These are phyloP conservation scores for Desoria tigrina DNA, from an alignment of 2,888 invertebrate genomes.

Conservation along the genomic window DNA sequence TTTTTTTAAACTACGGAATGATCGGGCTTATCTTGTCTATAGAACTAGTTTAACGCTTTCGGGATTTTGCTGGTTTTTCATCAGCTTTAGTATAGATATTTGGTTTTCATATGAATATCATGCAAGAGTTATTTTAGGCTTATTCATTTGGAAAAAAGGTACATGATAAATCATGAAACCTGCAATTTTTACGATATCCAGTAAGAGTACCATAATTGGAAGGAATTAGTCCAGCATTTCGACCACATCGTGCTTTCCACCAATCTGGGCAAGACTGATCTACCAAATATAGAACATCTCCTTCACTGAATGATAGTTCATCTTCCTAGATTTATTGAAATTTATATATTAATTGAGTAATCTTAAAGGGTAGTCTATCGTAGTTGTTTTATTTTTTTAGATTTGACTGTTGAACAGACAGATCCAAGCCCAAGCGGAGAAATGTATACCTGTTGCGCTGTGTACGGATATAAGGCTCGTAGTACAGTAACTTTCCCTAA, in stretches of 20 bases:
- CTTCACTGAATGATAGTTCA: slow-evolving; percentile 68
- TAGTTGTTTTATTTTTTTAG: neutral
- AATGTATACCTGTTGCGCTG: slow-evolving; percentile 61
- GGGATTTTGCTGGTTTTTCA: too few species aligned
- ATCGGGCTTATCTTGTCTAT: too few species aligned
- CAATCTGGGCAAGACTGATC: slow-evolving; percentile 59
- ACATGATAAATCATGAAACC: too few species aligned
- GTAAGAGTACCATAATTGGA: slow-evolving; percentile 63
- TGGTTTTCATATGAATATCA: too few species aligned
- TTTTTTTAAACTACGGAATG: too few species aligned
- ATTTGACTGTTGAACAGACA: neutral
- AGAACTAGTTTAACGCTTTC: too few species aligned
- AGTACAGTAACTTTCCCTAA: slow-evolving; percentile 63
- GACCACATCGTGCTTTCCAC: slow-evolving; percentile 64
- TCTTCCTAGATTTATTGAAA: slow-evolving; percentile 58
- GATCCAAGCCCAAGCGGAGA: neutral
- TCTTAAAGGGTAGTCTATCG: neutral
- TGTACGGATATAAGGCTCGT: slow-evolving; percentile 63
- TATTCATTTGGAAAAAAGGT: too few species aligned
- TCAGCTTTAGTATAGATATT: too few species aligned
- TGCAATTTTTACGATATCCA: too few species aligned
- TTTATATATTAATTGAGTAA: slow-evolving; percentile 1
- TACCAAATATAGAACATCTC: slow-evolving; percentile 64
- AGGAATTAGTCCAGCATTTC: slow-evolving; percentile 63
- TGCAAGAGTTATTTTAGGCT: too few species aligned